phyloP scores from a whole-genome alignment of 2,113 vertebrate genomes.

The Mobula hypostoma region DNA sequence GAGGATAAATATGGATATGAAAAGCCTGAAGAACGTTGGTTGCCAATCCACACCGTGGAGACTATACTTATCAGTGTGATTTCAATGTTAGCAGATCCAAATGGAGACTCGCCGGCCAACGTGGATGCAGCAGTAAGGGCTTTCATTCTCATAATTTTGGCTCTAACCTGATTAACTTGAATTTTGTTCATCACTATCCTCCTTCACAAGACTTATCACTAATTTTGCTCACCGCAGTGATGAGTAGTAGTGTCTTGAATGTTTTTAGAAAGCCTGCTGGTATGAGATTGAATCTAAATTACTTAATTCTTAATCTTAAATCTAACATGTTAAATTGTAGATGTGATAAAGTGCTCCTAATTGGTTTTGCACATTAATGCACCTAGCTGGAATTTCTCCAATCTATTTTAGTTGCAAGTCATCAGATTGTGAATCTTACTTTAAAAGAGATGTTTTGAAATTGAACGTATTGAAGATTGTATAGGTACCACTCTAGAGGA shows the following conservation, averaged over 20 bases:
- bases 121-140: constrained; percentile 92
- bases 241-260: neutral
- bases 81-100: constrained; percentile 98
- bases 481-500: neutral
- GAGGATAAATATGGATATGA: constrained; percentile 99
- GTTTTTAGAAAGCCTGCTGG: neutral
- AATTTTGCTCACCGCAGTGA: neutral
- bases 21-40: constrained; percentile 97
- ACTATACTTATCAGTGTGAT: constrained; percentile 99
- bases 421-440: no score
- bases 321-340: no score
- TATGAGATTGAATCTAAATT: neutral
- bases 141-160: neutral
- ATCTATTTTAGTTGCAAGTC: neutral
- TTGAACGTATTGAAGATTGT: no score
- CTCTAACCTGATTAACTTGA: neutral
- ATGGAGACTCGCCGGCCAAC: constrained; percentile 95
- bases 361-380: neutral
- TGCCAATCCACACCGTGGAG: constrained; percentile 97
- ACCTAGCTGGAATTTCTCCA: neutral
- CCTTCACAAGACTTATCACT: neutral
- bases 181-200: neutral
- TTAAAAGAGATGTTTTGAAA: no score
- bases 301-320: neutral
- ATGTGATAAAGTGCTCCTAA: neutral